Conservation (phyloP, 2,113 vertebrate genomes). For the Zootoca vivipara region DNA sequence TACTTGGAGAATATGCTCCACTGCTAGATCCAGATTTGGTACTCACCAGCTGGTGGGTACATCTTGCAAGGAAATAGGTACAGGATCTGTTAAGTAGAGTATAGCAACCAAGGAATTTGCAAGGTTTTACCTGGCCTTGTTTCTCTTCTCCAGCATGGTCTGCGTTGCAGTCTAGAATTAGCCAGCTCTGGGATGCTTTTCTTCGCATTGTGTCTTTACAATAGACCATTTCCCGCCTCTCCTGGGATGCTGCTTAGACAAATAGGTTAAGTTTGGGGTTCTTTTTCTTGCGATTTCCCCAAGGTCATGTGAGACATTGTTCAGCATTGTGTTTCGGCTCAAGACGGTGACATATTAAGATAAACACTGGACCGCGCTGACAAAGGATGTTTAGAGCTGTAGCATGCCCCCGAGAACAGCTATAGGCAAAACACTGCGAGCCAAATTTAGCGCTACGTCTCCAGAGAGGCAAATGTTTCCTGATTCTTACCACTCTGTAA, state of each 20-base stretch:
- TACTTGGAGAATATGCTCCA: not conserved
- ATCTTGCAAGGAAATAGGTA: no score
- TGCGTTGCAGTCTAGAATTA: not conserved
- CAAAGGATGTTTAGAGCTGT: slow-evolving; percentile 11
- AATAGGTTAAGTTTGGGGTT: not conserved
- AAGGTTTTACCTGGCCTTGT: not conserved
- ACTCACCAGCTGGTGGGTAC: not conserved
- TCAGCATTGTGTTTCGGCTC: slow-evolving; percentile 12
- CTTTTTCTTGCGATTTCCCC: slow-evolving; percentile 41
- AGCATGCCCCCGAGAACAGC: not conserved
- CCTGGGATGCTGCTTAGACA: not conserved
- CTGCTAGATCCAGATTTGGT: not conserved
- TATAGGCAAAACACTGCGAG: not conserved
- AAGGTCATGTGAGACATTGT: not conserved
- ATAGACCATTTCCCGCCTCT: not conserved
- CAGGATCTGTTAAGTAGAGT: no score
- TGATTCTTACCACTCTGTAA: not conserved
- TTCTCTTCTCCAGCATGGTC: not conserved
- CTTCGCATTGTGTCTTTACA: slow-evolving; percentile 4
- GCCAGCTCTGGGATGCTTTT: not conserved
- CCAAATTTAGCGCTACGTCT: slow-evolving; percentile 4
- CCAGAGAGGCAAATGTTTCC: not conserved
- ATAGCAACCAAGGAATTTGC: not conserved
- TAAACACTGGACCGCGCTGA: slow-evolving; percentile 8
- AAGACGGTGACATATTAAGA: not conserved